Evolutionary conservation across 2,888 invertebrate genomes (phyloP), one percentile per base, ranked within the genome.

Genomic region (Strigamia maritima): DNA sequence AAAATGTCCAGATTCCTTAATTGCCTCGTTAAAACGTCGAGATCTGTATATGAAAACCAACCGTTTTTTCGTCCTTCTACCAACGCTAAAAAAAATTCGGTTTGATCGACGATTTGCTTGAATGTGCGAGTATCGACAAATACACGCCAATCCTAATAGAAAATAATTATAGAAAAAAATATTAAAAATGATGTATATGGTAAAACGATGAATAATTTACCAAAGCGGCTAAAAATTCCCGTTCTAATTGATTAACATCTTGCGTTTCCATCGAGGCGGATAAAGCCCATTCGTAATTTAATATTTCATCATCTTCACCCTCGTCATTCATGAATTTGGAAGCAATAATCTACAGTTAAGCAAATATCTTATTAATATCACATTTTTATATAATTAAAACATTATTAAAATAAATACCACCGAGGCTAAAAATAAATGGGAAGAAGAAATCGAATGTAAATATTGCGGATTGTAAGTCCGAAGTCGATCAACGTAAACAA

Each of bases 271-370:
- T 88, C 80, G 92, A 91, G 16, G 93, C 94, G 65, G 94, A 93
- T 81, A 90, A 89, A 16, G 98, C 97, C 97, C 98, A 98, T 87
- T 97, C 95, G 79, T 92, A 91, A 85, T 95, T 92, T 85, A 93
- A 91, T 81, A 95, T 94, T 86, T 95, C 95, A 84, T 96, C 96
- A 81, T 94, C 93, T 85, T 94, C 94, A 60, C 95, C 96, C 84
- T 94, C 93, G 84, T 97, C 96, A 87, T 97, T 94, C 83, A 96
- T 88, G 87, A 95, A 97, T 88, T 98, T 98, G 84, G 95, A 96
- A 79, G 98, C 97, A 83, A 98, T 92, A 93, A 98, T 93, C 97
- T 97, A 80, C 81, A 81, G 77, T 79, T 38, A 44, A 16, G 24
- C 0, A 44, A 70, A 77, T 16, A 6, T 14, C 2, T 10, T 19